Evolutionary conservation across 1,140 invertebrate species (phyloP), one percentile per base, ranked within the genome.

Genomic region (Steinernema feltiae): DNA sequence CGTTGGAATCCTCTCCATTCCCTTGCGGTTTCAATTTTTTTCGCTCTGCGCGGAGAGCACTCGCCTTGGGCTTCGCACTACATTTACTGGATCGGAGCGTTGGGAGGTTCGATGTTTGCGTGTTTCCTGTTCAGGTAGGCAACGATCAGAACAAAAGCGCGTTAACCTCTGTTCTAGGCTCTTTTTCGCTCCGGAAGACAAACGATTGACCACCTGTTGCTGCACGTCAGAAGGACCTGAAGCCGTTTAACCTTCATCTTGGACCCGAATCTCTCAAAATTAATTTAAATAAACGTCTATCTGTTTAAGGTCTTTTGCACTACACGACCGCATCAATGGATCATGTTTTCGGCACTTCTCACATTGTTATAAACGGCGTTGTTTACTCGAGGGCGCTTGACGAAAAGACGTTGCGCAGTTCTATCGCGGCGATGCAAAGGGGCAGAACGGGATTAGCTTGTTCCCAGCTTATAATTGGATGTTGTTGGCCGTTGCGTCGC

Each of bases 381-480:
- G 53, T 63, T 63, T 63, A 63, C 24, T 63, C 24, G 53, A 41
- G 35, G 18, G 53, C 24, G 53, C 53, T 63, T 63, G 53, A 63
- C 53, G 24, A 63, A 63, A 41, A 18, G 35, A 41, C 18, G 35
- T 27, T n/a, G 24, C 12, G 53, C 53, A 3, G 53, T 21, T 3
- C 53, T 63, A 7, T 63, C 53, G 7, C 24, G 24, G 53, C 53
- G 24, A 27, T n/a, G n/a, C n/a, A 21, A 63, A 63, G 24, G 53
- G 53, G 53, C 53, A 15, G 53, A 63, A 63, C 53, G 7, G 7
- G 12, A 63, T 63, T 63, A 63, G 53, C 53, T 27, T 27, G 53
- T 63, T 15, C 53, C 53, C 53, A 63, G 53, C 53, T 63, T 63
- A 63, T 63, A 63, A 63, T 63, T 63, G 24, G 53, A 63, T 63